Percentiles rank a stretch among this genome's conserved stretches.
Evolutionary conservation across 2,113 vertebrate species (phyloP).

Genomic region (Meles meles): DNA sequence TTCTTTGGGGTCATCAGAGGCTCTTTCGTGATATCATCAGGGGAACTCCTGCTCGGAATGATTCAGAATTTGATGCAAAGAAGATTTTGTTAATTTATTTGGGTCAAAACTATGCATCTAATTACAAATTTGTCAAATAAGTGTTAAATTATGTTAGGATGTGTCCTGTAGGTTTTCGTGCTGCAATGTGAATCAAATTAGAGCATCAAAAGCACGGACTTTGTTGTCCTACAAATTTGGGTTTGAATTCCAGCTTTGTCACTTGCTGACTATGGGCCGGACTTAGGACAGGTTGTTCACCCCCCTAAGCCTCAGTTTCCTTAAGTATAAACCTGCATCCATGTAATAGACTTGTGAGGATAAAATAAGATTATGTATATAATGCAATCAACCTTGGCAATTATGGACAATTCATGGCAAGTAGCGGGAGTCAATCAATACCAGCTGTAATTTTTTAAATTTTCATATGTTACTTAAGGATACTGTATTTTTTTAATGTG

Average conservation of each 20-base stretch:
- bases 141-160: not conserved
- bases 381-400: not conserved
- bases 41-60: constrained; percentile 56
- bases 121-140: not conserved
- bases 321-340: not conserved
- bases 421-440: not conserved
- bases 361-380: not conserved
- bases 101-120: not conserved
- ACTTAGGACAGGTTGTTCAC: not conserved
- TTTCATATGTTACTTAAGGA: not conserved
- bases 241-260: not conserved
- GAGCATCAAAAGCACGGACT: not conserved
- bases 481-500: not conserved
- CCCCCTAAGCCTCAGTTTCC: not conserved
- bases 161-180: not conserved
- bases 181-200: not conserved
- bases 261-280: not conserved
- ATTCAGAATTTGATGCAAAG: constrained; percentile 36
- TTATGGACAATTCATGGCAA: not conserved
- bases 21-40: constrained; percentile 22
- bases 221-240: not conserved
- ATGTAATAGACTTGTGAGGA: not conserved
- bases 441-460: not conserved
- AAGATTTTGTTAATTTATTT: not conserved
- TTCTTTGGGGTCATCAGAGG: constrained; percentile 42